Conservation (phyloP, 2,888 invertebrate genomes). For the Calliopum simillimum region DNA sequence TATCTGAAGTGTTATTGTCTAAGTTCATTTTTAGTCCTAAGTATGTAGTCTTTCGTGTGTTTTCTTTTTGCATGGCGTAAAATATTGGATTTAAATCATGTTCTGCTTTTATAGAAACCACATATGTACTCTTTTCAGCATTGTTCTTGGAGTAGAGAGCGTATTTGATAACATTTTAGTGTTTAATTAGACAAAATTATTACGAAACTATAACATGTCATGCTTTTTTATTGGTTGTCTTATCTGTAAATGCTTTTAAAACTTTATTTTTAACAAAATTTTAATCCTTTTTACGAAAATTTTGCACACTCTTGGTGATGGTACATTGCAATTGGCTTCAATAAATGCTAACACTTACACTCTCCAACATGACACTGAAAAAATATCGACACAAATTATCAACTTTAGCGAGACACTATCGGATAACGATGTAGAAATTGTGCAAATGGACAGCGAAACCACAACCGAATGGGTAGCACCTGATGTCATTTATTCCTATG, state of each 20-base stretch:
- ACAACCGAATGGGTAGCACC: slow-evolving; percentile 46
- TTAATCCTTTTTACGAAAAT: neutral
- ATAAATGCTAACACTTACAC: neutral
- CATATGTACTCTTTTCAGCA: slow-evolving; percentile 8
- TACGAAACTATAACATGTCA: too few species aligned
- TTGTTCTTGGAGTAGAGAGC: neutral
- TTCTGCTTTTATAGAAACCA: neutral
- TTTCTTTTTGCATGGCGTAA: too few species aligned
- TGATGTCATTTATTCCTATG: slow-evolving; percentile 46
- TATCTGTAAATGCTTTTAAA: neutral
- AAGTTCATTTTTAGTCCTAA: too few species aligned
- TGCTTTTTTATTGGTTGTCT: neutral
- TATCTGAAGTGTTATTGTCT: too few species aligned
- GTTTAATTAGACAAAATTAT: too few species aligned
- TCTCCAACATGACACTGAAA: neutral
- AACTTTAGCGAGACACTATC: slow-evolving; percentile 16
- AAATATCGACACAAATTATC: neutral
- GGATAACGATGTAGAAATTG: slow-evolving; percentile 29
- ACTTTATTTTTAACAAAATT: slow-evolving; percentile 2
- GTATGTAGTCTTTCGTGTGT: too few species aligned
- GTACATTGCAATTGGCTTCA: neutral
- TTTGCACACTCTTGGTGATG: slow-evolving; percentile 14
- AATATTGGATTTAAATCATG: too few species aligned
- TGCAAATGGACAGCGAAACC: slow-evolving; percentile 28
- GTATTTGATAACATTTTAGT: neutral